phyloP scores from a whole-genome alignment of 2,797 vertebrate species.

The Catamblyrhynchus diadema region DNA sequence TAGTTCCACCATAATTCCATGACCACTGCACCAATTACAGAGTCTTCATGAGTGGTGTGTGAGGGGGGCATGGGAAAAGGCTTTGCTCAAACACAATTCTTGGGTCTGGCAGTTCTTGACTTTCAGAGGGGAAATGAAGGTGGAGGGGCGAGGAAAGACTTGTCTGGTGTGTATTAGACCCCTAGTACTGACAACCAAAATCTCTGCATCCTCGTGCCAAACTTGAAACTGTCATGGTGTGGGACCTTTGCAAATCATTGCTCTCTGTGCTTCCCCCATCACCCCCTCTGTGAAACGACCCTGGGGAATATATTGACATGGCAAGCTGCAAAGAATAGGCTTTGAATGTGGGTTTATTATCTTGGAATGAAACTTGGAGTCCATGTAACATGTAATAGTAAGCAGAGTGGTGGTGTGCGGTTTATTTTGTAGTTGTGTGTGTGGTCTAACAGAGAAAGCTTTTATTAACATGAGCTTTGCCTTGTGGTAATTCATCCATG shows the following conservation, averaged over 20 bases:
- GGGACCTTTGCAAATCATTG: fast-evolving
- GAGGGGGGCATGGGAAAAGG: background rate
- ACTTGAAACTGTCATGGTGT: fast-evolving
- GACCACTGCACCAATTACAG: background rate
- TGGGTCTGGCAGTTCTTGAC: background rate
- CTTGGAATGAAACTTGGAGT: background rate
- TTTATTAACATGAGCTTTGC: background rate
- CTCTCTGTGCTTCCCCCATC: fast-evolving
- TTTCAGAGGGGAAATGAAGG: background rate
- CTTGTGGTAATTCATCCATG: background rate
- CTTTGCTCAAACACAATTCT: background rate
- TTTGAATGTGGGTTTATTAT: background rate
- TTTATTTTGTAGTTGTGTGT: background rate
- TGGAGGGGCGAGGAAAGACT: background rate
- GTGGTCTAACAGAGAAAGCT: background rate
- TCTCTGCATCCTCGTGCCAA: background rate
- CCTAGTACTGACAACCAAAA: background rate
- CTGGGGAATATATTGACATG: no score
- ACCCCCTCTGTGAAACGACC: background rate
- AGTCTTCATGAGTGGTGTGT: background rate
- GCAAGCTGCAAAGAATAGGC: background rate
- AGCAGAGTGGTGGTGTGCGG: background rate
- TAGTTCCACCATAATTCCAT: background rate
- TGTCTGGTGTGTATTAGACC: background rate
- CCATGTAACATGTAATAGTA: fast-evolving